These are phyloP conservation scores for Drosophila neonasuta DNA, from an alignment of 2,888 invertebrate species.

Conservation along the genomic window DNA sequence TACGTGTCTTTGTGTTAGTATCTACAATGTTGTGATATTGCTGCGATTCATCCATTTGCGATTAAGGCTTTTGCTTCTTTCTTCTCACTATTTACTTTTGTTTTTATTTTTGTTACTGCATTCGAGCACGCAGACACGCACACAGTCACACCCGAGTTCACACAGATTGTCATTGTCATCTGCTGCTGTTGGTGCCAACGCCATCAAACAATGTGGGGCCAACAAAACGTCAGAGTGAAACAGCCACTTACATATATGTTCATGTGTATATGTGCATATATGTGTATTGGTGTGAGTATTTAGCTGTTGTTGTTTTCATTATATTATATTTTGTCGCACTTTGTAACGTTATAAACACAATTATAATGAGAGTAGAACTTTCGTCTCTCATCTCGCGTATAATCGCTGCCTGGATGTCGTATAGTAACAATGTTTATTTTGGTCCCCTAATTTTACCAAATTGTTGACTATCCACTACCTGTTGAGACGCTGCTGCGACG, in stretches of 20 bases:
- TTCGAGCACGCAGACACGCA: conserved; percentile 3
- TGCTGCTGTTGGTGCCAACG: conserved; percentile 28
- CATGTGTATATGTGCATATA: background rate
- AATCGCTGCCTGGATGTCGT: background rate
- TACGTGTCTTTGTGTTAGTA: conserved; percentile 1
- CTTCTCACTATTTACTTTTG: conserved; percentile 34
- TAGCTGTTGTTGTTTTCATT: conserved; percentile 10
- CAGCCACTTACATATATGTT: conserved; percentile 2
- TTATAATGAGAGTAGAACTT: conserved; percentile 3
- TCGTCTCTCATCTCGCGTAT: conserved; percentile 9
- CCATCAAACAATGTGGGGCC: conserved; percentile 31
- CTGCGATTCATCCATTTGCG: conserved; percentile 14
- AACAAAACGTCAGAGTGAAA: conserved; percentile 17
- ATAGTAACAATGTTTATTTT: conserved; percentile 15
- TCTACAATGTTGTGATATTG: background rate
- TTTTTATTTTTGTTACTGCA: conserved; percentile 45
- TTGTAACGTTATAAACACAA: conserved; percentile 44
- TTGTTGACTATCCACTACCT: conserved; percentile 47
- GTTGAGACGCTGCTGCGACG: conserved; percentile 13
- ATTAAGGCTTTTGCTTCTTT: conserved; percentile 6
- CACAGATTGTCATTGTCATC: conserved; percentile 34
- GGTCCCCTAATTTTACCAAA: conserved; percentile 20
- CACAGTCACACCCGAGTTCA: conserved; percentile 14
- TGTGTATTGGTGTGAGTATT: background rate
- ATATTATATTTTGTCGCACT: conserved; percentile 34